Conservation (phyloP, 2,113 vertebrate genomes). For the Cromileptes altivelis region DNA sequence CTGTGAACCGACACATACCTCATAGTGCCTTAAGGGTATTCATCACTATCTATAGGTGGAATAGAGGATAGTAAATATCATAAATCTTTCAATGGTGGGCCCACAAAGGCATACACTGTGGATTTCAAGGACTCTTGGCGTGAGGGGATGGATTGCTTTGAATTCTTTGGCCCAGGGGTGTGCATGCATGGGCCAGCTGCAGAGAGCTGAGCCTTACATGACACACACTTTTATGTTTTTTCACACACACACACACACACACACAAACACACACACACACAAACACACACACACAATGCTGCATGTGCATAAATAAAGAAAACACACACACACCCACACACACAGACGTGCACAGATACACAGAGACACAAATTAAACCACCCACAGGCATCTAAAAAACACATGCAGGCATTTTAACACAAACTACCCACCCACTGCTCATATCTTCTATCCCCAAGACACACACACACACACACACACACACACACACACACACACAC, state of each 20-base stretch:
- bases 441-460: slow-evolving; percentile 10
- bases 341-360: slow-evolving; percentile 19
- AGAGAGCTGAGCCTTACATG: slow-evolving; percentile 38
- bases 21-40: slow-evolving; percentile 24
- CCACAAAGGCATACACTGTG: slow-evolving; percentile 28
- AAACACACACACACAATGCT: neutral
- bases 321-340: slow-evolving; percentile 12
- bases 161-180: slow-evolving; percentile 53
- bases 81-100: slow-evolving; percentile 56
- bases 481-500: slow-evolving; percentile 17
- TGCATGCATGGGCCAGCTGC: slow-evolving; percentile 42
- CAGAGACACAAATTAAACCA: slow-evolving; percentile 52
- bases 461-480: slow-evolving; percentile 13
- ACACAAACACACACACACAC: neutral
- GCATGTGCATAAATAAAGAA: neutral
- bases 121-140: slow-evolving; percentile 59
- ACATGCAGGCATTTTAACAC: slow-evolving; percentile 53
- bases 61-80: slow-evolving; percentile 43
- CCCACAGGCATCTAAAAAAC: slow-evolving; percentile 47
- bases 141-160: slow-evolving; percentile 50
- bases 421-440: slow-evolving; percentile 40
- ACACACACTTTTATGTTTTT: slow-evolving; percentile 18
- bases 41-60: slow-evolving; percentile 40
- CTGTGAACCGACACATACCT: slow-evolving; percentile 29
- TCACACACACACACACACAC: neutral